phyloP scores from a whole-genome alignment of 2,888 invertebrate species.

The Nematopogon swammerdamellus region DNA sequence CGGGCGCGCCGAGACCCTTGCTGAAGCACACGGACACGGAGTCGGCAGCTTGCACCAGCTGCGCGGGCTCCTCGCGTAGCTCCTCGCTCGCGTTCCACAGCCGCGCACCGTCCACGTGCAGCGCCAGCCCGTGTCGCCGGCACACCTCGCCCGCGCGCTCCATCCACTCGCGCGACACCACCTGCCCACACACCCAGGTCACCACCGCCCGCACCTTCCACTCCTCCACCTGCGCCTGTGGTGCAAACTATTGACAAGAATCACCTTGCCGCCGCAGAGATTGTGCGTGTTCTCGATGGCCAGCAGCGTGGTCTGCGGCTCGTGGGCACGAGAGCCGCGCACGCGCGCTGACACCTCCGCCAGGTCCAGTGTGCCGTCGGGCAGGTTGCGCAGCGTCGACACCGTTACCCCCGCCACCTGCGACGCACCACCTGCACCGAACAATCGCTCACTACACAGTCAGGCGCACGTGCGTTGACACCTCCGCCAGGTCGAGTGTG shows the following conservation, averaged over 20 bases:
- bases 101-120: constrained; percentile 88
- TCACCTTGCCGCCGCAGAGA: constrained; percentile 69
- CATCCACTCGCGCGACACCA: constrained; percentile 70
- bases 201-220: too few species aligned
- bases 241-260: background rate
- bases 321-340: constrained; percentile 61
- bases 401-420: constrained; percentile 70
- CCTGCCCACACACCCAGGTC: constrained; percentile 22
- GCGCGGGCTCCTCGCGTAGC: constrained; percentile 54
- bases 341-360: constrained; percentile 60
- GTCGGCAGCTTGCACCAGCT: constrained; percentile 65
- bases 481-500: too few species aligned
- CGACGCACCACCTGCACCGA: constrained; percentile 47
- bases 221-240: too few species aligned
- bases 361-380: constrained; percentile 76
- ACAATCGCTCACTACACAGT: too few species aligned
- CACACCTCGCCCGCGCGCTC: constrained; percentile 61
- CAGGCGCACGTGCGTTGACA: too few species aligned
- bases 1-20: constrained; percentile 79
- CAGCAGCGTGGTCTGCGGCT: constrained; percentile 69
- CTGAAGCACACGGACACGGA: constrained; percentile 79
- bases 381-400: constrained; percentile 60
- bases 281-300: constrained; percentile 85
- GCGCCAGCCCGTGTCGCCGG: constrained; percentile 35
- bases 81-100: constrained; percentile 77